A percentile compares a stretch with the other conserved stretches of the same genome.
phyloP scores from a whole-genome alignment of 2,888 invertebrate species.

The Lumbricus terrestris region DNA sequence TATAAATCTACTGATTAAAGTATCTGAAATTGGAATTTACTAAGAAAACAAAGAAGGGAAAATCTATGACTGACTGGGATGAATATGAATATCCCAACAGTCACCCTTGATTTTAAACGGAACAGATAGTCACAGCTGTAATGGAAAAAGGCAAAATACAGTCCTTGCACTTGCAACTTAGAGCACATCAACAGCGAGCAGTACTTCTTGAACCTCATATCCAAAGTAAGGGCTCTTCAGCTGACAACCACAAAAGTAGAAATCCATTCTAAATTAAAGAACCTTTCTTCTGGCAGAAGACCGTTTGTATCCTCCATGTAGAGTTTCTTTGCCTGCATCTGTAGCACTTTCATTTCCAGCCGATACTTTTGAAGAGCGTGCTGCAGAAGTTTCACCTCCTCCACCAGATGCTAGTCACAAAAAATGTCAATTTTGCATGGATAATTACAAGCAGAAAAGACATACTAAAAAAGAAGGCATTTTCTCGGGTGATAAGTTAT shows the following conservation, averaged over 20 bases:
- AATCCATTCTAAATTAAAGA: not conserved
- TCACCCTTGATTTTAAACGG: not conserved
- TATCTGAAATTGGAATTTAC: not conserved
- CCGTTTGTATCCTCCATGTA: constrained; percentile 16
- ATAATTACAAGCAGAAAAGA: not conserved
- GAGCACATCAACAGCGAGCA: not conserved
- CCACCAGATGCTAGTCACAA: constrained; percentile 39
- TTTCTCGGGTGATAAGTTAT: not conserved
- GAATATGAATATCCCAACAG: not conserved
- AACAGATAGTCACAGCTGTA: not conserved
- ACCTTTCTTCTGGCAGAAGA: constrained; percentile 10
- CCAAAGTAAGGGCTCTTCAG: not conserved
- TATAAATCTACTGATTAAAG: not conserved
- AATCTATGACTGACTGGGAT: not conserved
- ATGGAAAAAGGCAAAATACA: not conserved
- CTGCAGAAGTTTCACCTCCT: constrained; percentile 49
- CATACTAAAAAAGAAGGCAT: not conserved
- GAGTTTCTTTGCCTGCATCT: constrained; percentile 33
- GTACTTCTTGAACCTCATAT: not conserved
- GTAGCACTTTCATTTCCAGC: constrained; percentile 46
- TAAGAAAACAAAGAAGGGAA: not conserved
- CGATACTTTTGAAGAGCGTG: constrained; percentile 50
- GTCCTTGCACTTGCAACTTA: not conserved
- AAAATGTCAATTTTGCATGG: not conserved
- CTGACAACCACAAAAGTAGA: not conserved